Evolutionary conservation across 2,113 vertebrate genomes (phyloP).

Genomic region (Engraulis encrasicolus): DNA sequence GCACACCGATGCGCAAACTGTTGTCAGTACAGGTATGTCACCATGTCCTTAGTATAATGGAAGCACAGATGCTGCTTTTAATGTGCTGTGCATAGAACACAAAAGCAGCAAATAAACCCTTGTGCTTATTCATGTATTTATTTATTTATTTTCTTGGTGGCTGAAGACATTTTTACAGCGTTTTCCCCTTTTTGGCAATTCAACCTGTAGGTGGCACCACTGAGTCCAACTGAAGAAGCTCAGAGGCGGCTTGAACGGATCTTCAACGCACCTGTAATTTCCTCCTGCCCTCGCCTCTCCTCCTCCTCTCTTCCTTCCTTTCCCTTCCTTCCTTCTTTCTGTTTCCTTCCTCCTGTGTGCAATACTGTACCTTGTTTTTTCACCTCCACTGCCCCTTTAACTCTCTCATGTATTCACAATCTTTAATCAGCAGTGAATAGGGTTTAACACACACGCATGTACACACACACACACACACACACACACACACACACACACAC

Average conservation of each 20-base stretch:
- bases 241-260: slow-evolving; percentile 91
- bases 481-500: too few species aligned
- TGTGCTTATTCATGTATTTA: neutral
- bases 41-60: neutral
- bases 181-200: slow-evolving; percentile 75
- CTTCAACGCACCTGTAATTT: slow-evolving; percentile 87
- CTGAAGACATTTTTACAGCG: neutral
- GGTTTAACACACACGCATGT: too few species aligned
- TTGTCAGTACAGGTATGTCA: neutral
- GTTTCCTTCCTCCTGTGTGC: too few species aligned
- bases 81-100: neutral
- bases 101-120: neutral
- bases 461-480: too few species aligned
- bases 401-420: too few species aligned
- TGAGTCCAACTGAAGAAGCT: slow-evolving; percentile 85
- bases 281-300: neutral
- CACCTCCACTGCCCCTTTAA: too few species aligned
- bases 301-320: neutral
- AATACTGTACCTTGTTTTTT: too few species aligned
- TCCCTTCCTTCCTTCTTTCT: neutral
- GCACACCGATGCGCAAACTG: neutral
- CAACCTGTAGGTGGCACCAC: slow-evolving; percentile 82
- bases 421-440: too few species aligned
- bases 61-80: slow-evolving; percentile 2
- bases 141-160: neutral